These are phyloP conservation scores for Ictidomys tridecemlineatus DNA, from an alignment of 2,113 vertebrate species.

Conservation along the genomic window DNA sequence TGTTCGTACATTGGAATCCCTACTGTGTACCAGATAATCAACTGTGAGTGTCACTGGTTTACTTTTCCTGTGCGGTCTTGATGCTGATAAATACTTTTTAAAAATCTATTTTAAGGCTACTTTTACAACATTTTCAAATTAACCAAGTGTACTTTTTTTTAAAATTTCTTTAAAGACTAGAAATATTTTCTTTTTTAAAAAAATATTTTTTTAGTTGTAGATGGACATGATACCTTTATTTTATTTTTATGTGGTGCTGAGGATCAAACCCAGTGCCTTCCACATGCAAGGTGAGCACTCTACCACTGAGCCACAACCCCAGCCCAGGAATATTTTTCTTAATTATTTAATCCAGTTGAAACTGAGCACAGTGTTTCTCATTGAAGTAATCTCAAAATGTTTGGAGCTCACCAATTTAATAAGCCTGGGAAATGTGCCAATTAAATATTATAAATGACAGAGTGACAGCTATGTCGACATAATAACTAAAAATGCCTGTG, in stretches of 20 bases:
- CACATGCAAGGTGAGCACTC: no score
- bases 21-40: neutral
- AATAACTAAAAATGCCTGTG: slow-evolving; percentile 3
- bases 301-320: no score
- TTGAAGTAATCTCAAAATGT: slow-evolving; percentile 46
- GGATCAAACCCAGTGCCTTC: no score
- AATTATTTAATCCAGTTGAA: slow-evolving; percentile 36
- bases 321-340: neutral
- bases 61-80: slow-evolving; percentile 1
- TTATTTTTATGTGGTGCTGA: no score
- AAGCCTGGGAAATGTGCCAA: slow-evolving; percentile 24
- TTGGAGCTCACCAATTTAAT: slow-evolving; percentile 61
- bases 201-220: no score
- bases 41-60: neutral
- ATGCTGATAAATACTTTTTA: neutral
- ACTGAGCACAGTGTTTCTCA: neutral
- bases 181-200: neutral
- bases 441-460: slow-evolving; percentile 54
- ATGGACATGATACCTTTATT: no score
- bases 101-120: neutral
- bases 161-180: neutral
- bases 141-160: neutral
- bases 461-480: neutral
- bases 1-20: neutral
- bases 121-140: slow-evolving; percentile 44